Conservation (phyloP, 2,113 vertebrate genomes). For the Aix galericulata region DNA sequence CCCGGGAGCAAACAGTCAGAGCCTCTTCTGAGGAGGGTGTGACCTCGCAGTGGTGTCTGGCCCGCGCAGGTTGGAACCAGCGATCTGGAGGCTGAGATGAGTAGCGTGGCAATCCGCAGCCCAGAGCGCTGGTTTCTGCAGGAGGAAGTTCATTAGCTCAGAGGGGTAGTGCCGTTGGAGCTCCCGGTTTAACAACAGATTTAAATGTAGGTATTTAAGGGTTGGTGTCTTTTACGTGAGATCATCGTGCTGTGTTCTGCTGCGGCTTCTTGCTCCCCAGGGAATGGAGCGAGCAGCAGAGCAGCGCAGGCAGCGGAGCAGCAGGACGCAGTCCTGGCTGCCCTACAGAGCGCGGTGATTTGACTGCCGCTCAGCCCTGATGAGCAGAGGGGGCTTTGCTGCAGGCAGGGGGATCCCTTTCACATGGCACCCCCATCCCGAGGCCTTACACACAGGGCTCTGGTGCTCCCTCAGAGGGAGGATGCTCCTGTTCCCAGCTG, state of each 20-base stretch:
- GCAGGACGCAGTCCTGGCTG: constrained; percentile 1
- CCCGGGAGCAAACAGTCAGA: neutral
- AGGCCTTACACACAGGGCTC: neutral
- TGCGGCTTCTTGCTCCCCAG: neutral
- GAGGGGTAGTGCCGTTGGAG: neutral
- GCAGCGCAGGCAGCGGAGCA: neutral
- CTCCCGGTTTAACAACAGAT: neutral
- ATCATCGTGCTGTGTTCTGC: neutral
- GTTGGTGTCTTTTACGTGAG: neutral
- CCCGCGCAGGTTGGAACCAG: neutral
- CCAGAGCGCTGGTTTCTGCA: neutral
- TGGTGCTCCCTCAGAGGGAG: neutral
- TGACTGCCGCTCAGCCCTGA: neutral
- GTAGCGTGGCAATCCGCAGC: neutral
- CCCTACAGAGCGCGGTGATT: neutral
- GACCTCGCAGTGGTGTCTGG: neutral
- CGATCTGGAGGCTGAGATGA: constrained; percentile 10
- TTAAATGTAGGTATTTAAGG: constrained; percentile 11
- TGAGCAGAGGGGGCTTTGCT: neutral
- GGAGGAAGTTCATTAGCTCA: constrained; percentile 20
- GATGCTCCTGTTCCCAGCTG: fast-evolving
- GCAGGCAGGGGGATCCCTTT: neutral
- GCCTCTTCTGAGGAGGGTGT: neutral
- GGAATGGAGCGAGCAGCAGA: neutral
- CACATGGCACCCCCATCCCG: neutral